Base-by-base conservation (phyloP, 2,797 vertebrate species). In the Zalophus californianus region DNA sequence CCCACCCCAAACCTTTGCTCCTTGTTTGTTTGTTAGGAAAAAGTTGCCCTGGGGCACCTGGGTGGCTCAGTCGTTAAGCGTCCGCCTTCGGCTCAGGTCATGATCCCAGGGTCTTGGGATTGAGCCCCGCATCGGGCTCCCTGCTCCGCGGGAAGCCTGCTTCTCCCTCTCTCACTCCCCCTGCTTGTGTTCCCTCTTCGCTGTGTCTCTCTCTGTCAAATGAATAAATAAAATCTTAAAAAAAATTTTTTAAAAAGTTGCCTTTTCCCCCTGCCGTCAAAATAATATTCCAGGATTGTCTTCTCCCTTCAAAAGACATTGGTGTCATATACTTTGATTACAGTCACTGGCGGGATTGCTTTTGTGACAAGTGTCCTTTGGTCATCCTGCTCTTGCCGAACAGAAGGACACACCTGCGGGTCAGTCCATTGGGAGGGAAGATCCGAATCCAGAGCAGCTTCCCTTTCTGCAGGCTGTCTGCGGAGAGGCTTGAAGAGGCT, bases 391-490 rank as follows among this genome's bases (percentile, higher is more conserved):
- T n/a, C 87, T 95, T 38, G 35, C 25, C 58, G 4, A 41, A 38
- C 27, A 83, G 21, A 90, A n/a, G 58, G 48, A 25, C 3, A 3
- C 23, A 9, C 23, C 29, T 16, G n/a, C 64, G 32, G 23, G 14
- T n/a, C 9, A 2, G 32, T 8, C 44, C 56, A 0, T 9, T 20
- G 35, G 3, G 15, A 21, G 18, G 86, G 32, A 60, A 58, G 29
- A 29, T 48, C 35, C 0, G 92, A 79, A 82, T n/a, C 18, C 38
- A 82, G 21, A 38, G 21, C 41, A 3, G 56, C 38, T 90, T 94
- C 82, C 85, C 80, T 2, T 0, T 0, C 0, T 14, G 10, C 38
- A 29, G 6, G 4, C 20, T n/a, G 91, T 72, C 68, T 70, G 86
- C 7, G 14, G 96, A 62, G 66, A 56, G n/a, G 4, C 41, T 2